Evolutionary conservation across 2,797 vertebrate species (phyloP).

Genomic region (Argya squamiceps): DNA sequence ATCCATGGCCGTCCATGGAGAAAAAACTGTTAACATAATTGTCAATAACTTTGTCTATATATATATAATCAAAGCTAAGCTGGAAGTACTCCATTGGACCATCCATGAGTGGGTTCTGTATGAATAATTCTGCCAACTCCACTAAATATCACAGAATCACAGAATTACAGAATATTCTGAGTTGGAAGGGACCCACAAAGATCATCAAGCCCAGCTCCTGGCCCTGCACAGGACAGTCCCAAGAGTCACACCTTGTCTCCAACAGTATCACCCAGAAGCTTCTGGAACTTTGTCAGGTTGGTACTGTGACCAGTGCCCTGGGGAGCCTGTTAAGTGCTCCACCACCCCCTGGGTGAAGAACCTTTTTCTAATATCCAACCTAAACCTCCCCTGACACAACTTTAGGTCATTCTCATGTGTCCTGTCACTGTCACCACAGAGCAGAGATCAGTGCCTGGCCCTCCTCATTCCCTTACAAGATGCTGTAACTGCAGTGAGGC

Average conservation of each 20-base stretch:
- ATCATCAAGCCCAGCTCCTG: background rate
- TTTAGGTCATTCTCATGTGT: background rate
- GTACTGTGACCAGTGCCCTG: background rate
- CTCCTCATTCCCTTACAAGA: background rate
- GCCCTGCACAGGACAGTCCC: background rate
- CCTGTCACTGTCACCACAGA: background rate
- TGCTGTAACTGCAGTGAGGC: background rate
- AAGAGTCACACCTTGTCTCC: background rate
- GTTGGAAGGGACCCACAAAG: background rate
- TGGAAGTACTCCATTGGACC: background rate
- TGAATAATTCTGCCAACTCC: background rate
- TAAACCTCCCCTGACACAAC: too few species aligned
- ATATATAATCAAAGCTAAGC: background rate
- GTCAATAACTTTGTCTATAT: background rate
- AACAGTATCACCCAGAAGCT: background rate
- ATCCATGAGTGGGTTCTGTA: background rate
- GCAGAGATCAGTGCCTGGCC: background rate
- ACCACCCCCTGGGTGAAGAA: background rate
- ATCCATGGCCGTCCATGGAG: background rate
- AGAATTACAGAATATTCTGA: background rate
- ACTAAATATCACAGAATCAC: background rate
- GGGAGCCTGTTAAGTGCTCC: background rate
- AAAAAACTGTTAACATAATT: background rate
- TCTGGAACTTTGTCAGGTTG: background rate
- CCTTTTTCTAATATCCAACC: background rate